Base-by-base conservation (phyloP, 2,888 invertebrate species). In the Spatulosminthurus flaviceps region DNA sequence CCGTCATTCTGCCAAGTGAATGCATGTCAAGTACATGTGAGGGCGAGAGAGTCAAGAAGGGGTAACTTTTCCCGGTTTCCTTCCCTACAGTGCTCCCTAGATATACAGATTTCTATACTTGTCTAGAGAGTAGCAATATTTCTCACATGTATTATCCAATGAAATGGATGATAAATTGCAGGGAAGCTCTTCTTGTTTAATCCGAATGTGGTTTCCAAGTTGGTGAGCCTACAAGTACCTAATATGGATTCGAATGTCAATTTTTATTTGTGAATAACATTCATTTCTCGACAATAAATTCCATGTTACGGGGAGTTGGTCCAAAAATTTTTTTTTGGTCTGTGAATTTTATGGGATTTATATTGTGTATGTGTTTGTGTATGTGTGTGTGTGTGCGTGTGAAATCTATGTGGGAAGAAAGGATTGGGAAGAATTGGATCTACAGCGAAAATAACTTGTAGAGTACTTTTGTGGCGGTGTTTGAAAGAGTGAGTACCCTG, bases 381-480 rank as follows among this genome's bases (percentile, higher is more conserved):
- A 34, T 34, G n/a, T 34, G 9, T 34, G 34, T 34, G 34, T 7
- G 34, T 34, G 9, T 34, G 9, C 34, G 9, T 34, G 9, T 34
- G 9, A n/a, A n/a, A n/a, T n/a, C 9, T 34, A 9, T 34, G 34
- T 34, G 34, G 9, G 34, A 7, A 34, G 9, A 34, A 34, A 34
- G 34, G 34, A 34, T 34, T 34, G 5, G 9, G 34, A 34, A 34
- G 34, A 34, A 34, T 34, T 34, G 34, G 34, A 34, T 9, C 34
- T 34, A 34, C 51, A 19, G 41, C 34, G n/a, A 67, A 67, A 67
- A 67, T 67, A 67, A 28, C 24, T 67, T 67, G 4, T 41, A 70
- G 42, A 72, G 42, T 19, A 43, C 19, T 41, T 11, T 4, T 42
- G 43, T 43, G 71, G 42, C 41, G 22, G 41, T 41, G 42, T 67